Base-by-base conservation (phyloP, 2,797 vertebrate species). In the Tapera naevia region DNA sequence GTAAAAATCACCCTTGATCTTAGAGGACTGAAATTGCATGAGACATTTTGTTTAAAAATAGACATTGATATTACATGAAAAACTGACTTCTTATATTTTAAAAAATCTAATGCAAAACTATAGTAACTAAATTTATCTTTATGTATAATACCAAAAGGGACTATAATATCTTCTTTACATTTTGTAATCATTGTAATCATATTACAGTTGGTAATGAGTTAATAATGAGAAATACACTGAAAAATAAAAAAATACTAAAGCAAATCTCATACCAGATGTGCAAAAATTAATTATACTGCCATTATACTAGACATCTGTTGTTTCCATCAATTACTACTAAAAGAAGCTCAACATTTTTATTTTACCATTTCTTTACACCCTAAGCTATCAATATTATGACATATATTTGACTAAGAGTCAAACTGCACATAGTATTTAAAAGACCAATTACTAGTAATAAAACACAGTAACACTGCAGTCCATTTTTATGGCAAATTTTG, bases 1-100 rank as follows among this genome's bases (percentile, higher is more conserved):
- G 21, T 58, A 33, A 54, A 54, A 92, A 51, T 51, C 11, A n/a
- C 64, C 17, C 7, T 41, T 86, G 13, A 58, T 45, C 35, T 54
- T n/a, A 58, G 21, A 73, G 6, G 8, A 37, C 4, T 54, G 10
- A 0, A 1, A 30, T 14, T 71, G 33, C 6, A 17, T 5, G 5
- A 22, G 7, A 27, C 37, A 3, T 58, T 65, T 51, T 28, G 10
- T 35, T 80, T 56, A 41, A 71, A 79, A 86, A 24, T 30, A 62
- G 8, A 18, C 1, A 17, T 39, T 64, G 33, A 32, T 53, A 33
- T 41, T 50, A 22, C 22, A 39, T 48, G 8, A 53, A 82, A 66
- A 66, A 17, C 6, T 28, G 4, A 3, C 3, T 58, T 11, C 11
- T 66, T 46, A 11, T 65, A 22, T 39, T 56, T 67, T 10, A 10